A percentile compares a stretch with the other conserved stretches of the same genome.
Evolutionary conservation across 2,888 invertebrate genomes (phyloP).

Genomic region (Torymus tubicola): DNA sequence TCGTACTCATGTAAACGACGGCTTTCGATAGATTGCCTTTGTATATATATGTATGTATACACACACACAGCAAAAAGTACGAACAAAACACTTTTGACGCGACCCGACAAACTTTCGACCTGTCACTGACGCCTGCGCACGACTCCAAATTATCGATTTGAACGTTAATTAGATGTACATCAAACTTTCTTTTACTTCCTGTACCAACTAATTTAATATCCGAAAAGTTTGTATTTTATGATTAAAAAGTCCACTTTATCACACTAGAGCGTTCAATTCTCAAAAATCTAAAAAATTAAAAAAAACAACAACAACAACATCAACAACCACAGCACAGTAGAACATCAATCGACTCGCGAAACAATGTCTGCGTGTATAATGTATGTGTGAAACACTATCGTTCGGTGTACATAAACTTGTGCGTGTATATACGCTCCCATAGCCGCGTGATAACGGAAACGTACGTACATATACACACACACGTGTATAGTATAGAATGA

Average conservation of each 20-base stretch:
- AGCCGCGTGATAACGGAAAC: no score
- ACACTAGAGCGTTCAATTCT: no score
- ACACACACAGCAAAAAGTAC: no score
- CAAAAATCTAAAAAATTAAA: not conserved
- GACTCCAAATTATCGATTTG: constrained; percentile 1
- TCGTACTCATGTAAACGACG: no score
- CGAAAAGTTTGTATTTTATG: not conserved
- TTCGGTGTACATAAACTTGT: no score
- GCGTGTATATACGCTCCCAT: no score
- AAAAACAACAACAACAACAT: not conserved
- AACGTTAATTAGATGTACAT: constrained; percentile 25
- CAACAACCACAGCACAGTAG: not conserved
- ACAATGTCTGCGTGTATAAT: no score
- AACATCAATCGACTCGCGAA: not conserved
- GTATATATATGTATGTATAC: no score
- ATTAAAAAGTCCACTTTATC: not conserved
- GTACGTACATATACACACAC: not conserved
- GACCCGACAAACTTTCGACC: not conserved
- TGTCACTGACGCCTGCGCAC: no score
- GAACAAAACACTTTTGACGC: not conserved
- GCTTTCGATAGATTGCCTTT: no score
- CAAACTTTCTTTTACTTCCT: not conserved
- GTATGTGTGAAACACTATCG: no score
- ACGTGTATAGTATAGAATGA: not conserved
- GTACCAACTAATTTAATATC: constrained; percentile 2